Base-by-base conservation (phyloP, 2,888 invertebrate genomes). In the Eristalis intricaria region DNA sequence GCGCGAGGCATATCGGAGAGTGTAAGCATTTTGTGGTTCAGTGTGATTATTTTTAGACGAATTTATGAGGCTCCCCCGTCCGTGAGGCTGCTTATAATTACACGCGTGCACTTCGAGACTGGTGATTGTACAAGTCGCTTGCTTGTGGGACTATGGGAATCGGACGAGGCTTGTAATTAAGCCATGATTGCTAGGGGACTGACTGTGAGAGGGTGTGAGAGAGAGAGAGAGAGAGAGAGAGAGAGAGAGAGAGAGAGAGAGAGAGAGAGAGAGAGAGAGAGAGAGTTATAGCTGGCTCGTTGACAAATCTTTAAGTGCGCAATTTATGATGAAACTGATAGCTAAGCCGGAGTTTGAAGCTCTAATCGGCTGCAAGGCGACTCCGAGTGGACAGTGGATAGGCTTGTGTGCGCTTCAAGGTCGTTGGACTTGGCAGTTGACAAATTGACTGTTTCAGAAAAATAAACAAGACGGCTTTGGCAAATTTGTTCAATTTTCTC, bases 11-110 rank as follows among this genome's bases (percentile, higher is more conserved):
- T 68, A 63, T 61, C 74, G 40, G 58, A 60, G 56, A 50, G 69
- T 70, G 74, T 75, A 86, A 83, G 68, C 85, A 74, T 74, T 85
- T 50, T 50, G 77, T 78, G 77, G 64, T 75, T 68, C 32, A 81
- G 40, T 77, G 19, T 73, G 81, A 73, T 77, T 76, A 73, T 82
- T 69, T 76, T 77, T 73, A 82, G 77, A 86, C 75, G 70, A 63
- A 86, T 83, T 86, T 82, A 83, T 78, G 69, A 79, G 77, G 78
- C 70, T 82, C 60, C 60, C 60, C 23, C 11, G 68, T 74, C 61
- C 50, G 69, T 50, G 76, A n/a, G 32, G 61, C 61, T 60, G 43
- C 77, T 65, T 58, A 69, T 69, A 77, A 82, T 68, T 63, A 76
- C 58, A 63, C 58, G 50, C 61, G 71, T 35, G 70, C 43, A 69